phyloP scores from a whole-genome alignment of 2,113 vertebrate species.

The Sclerurus mexicanus region DNA sequence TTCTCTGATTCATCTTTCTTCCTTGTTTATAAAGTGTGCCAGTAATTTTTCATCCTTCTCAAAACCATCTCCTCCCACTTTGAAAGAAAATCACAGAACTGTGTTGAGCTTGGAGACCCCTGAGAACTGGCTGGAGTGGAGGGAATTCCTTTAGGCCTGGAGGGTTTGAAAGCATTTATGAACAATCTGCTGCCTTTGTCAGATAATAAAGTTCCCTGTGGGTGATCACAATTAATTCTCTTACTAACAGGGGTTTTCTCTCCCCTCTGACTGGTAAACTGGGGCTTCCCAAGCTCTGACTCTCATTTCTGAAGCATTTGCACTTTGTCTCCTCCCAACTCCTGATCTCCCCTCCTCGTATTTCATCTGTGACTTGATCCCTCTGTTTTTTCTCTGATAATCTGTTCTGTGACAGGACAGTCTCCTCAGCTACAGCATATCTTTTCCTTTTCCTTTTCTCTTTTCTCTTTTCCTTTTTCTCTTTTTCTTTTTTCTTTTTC shows the following conservation, averaged over 20 bases:
- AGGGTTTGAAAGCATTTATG: background rate
- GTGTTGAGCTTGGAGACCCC: background rate
- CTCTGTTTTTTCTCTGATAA: background rate
- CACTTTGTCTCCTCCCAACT: background rate
- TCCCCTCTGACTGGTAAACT: background rate
- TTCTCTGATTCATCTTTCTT: background rate
- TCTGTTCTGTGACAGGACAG: background rate
- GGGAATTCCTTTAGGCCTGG: background rate
- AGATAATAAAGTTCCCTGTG: background rate
- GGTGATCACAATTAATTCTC: background rate
- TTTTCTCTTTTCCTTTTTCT: too few species aligned
- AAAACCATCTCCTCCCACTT: background rate
- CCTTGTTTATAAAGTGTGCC: background rate
- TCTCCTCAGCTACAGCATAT: background rate
- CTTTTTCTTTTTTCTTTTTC: background rate
- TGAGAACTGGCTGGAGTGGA: background rate
- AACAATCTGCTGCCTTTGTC: background rate
- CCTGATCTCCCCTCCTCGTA: background rate
- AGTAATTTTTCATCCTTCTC: background rate
- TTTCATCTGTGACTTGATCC: background rate
- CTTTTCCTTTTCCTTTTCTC: too few species aligned
- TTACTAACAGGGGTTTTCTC: background rate
- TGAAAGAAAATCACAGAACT: background rate
- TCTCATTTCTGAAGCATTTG: background rate
- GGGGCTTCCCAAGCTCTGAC: background rate